Conservation (phyloP, 2,888 invertebrate genomes). For the Alviniconcha strummeri region DNA sequence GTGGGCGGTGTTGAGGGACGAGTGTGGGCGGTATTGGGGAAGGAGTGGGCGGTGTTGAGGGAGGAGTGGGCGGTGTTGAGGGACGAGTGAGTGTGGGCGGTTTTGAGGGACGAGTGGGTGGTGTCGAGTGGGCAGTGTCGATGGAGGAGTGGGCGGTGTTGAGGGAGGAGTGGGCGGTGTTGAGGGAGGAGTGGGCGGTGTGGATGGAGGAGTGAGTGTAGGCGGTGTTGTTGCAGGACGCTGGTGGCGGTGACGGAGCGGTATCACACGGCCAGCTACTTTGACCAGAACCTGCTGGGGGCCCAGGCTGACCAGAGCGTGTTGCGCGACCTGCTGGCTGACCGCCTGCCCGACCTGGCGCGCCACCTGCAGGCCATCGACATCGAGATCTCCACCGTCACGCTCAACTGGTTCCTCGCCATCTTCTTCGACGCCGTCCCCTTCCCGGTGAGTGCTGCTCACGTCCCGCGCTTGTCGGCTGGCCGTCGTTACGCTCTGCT, state of each 20-base stretch:
- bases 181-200: no score
- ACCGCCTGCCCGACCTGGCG: constrained; percentile 74
- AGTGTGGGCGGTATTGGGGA: no score
- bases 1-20: no score
- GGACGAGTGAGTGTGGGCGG: no score
- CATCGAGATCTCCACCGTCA: constrained; percentile 76
- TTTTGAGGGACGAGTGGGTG: no score
- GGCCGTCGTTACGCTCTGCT: no score
- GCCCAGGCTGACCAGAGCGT: constrained; percentile 77
- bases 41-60: no score
- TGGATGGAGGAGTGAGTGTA: not conserved
- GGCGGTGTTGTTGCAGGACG: constrained; percentile 64
- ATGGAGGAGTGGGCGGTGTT: no score
- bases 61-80: no score
- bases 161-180: no score
- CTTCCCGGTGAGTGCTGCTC: constrained; percentile 72
- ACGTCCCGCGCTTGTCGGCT: no score
- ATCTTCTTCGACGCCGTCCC: constrained; percentile 77
- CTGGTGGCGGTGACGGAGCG: constrained; percentile 76
- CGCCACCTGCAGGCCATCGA: constrained; percentile 74
- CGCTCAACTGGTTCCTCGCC: constrained; percentile 77
- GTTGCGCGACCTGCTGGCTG: constrained; percentile 74
- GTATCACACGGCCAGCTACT: constrained; percentile 75
- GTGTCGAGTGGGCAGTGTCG: no score
- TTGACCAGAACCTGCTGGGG: constrained; percentile 75